phyloP scores from a whole-genome alignment of 2,113 vertebrate genomes.

The Synodontis membranacea region DNA sequence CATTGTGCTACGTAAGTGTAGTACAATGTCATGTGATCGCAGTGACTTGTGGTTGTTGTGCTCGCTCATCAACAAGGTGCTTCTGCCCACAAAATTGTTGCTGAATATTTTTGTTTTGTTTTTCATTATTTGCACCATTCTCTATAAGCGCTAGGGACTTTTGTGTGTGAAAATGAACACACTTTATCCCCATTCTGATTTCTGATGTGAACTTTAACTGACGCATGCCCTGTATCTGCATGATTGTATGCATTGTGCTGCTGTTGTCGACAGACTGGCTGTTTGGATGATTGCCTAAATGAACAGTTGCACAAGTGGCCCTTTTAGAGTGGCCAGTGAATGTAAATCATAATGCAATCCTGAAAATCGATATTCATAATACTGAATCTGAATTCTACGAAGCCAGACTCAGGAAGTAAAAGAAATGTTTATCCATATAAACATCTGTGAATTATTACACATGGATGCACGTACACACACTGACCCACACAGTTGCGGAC shows the following conservation, averaged over 20 bases:
- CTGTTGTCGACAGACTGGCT: background rate
- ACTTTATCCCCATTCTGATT: background rate
- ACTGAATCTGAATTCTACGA: background rate
- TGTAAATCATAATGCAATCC: background rate
- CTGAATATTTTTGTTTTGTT: background rate
- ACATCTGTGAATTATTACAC: background rate
- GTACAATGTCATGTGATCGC: background rate
- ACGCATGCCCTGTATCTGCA: background rate
- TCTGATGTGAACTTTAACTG: background rate
- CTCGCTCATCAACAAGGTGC: background rate
- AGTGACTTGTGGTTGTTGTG: background rate
- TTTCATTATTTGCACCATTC: background rate
- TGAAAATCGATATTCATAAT: background rate
- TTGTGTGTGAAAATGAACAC: background rate
- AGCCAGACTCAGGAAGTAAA: background rate
- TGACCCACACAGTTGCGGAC: background rate
- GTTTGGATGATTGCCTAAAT: background rate
- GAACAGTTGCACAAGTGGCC: background rate
- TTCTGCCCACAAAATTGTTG: background rate
- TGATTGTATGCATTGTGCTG: background rate
- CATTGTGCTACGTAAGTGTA: background rate
- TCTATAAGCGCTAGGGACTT: background rate
- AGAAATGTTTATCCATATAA: background rate
- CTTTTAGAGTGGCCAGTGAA: background rate
- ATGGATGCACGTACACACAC: background rate